phyloP scores from a whole-genome alignment of 2,888 invertebrate genomes.

The Corbicula japonica region DNA sequence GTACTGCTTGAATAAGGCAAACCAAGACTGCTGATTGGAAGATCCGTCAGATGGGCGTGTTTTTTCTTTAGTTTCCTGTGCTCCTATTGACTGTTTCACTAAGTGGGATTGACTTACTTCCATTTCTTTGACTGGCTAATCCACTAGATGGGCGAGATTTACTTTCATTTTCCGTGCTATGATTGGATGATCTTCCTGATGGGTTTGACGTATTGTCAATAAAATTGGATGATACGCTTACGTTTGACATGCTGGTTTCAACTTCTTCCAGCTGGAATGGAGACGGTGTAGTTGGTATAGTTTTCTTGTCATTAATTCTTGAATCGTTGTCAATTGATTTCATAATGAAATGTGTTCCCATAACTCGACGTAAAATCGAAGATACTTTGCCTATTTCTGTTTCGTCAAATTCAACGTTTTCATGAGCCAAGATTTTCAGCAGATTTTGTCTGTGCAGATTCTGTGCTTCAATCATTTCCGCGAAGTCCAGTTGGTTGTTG shows the following conservation, averaged over 20 bases:
- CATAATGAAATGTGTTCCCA: constrained; percentile 43
- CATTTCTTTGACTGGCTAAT: no score
- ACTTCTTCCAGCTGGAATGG: constrained; percentile 7
- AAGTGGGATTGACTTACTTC: no score
- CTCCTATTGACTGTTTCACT: no score
- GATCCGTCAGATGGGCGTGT: no score
- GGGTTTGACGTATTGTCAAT: no score
- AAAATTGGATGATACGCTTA: no score
- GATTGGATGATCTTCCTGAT: no score
- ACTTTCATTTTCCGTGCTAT: no score
- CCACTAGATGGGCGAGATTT: no score
- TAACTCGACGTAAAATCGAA: constrained; percentile 50
- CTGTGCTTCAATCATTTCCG: constrained; percentile 65
- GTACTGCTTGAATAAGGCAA: no score
- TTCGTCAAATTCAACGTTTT: constrained; percentile 49
- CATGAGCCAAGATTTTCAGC: constrained; percentile 22
- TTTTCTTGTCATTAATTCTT: background rate
- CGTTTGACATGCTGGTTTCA: constrained; percentile 1
- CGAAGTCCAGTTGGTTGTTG: constrained; percentile 62
- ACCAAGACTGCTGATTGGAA: no score
- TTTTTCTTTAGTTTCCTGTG: no score
- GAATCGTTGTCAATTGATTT: constrained; percentile 6
- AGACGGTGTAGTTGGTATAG: constrained; percentile 5
- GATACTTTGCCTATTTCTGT: constrained; percentile 68
- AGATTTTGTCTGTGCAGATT: constrained; percentile 60